phyloP scores from a whole-genome alignment of 2,113 vertebrate species.

The Arvicanthis niloticus region DNA sequence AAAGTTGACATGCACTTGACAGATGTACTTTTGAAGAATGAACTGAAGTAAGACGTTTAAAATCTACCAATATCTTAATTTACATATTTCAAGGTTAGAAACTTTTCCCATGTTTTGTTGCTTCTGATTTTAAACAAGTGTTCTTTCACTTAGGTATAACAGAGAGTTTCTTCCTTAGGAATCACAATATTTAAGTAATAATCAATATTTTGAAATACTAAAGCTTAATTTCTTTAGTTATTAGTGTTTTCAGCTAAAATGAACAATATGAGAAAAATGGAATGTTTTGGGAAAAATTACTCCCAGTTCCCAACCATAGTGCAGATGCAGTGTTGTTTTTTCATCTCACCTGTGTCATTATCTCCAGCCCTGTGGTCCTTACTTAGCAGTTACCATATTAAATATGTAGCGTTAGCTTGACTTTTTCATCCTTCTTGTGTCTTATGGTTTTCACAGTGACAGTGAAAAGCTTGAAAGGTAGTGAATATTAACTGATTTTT shows the following conservation, averaged over 20 bases:
- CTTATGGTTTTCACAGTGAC: neutral
- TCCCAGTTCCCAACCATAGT: neutral
- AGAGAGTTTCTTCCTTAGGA: conserved; percentile 16
- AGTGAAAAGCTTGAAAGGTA: conserved; percentile 5
- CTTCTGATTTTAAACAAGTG: conserved; percentile 44
- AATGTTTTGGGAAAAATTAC: conserved; percentile 5
- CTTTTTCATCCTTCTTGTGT: neutral
- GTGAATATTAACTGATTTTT: neutral
- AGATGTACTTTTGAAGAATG: conserved; percentile 6
- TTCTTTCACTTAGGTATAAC: neutral
- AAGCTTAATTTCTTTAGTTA: conserved; percentile 14
- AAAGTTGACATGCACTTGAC: neutral
- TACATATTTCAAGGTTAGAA: neutral
- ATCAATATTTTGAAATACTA: conserved; percentile 5
- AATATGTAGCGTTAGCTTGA: neutral
- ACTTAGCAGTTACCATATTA: neutral
- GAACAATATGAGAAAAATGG: neutral
- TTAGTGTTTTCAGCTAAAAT: conserved; percentile 31
- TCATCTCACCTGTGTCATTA: neutral
- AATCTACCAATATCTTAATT: neutral
- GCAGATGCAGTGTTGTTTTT: neutral
- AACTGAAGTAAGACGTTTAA: neutral
- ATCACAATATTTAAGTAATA: conserved; percentile 42
- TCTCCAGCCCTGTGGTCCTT: neutral
- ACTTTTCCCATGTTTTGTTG: neutral